phyloP scores from a whole-genome alignment of 2,113 vertebrate genomes.

The Channa argus region DNA sequence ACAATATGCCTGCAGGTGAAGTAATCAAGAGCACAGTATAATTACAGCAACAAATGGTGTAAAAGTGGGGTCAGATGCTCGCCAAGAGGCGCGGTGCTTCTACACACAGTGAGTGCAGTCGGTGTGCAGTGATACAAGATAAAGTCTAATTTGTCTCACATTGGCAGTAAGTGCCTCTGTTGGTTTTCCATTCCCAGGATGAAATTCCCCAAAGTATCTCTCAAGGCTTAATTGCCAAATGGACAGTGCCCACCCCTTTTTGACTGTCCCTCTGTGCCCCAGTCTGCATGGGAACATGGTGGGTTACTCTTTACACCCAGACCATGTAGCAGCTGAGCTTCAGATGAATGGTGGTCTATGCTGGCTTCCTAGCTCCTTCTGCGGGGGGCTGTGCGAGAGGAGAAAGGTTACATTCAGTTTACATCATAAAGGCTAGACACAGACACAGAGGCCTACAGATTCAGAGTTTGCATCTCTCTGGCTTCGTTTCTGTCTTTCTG shows the following conservation, averaged over 20 bases:
- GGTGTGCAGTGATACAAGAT: slow-evolving; percentile 42
- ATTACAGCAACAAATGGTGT: slow-evolving; percentile 59
- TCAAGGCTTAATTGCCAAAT: slow-evolving; percentile 77
- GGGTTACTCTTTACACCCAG: slow-evolving; percentile 66
- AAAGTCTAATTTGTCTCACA: slow-evolving; percentile 32
- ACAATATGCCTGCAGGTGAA: slow-evolving; percentile 55
- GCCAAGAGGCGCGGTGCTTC: slow-evolving; percentile 46
- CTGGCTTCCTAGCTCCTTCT: slow-evolving; percentile 63
- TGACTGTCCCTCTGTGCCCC: slow-evolving; percentile 73
- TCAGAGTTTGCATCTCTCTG: slow-evolving; percentile 44
- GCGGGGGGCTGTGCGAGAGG: slow-evolving; percentile 73
- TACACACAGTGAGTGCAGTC: slow-evolving; percentile 37
- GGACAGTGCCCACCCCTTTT: slow-evolving; percentile 52
- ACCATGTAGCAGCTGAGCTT: slow-evolving; percentile 73
- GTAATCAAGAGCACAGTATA: slow-evolving; percentile 39
- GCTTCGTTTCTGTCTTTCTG: slow-evolving; percentile 50
- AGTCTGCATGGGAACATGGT: slow-evolving; percentile 56
- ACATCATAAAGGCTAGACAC: slow-evolving; percentile 74
- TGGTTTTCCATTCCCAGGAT: slow-evolving; percentile 33
- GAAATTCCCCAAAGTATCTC: slow-evolving; percentile 48
- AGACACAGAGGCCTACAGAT: slow-evolving; percentile 63
- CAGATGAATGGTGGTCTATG: slow-evolving; percentile 76
- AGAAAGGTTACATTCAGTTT: slow-evolving; percentile 83
- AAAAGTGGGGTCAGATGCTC: slow-evolving; percentile 59
- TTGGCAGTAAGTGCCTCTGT: slow-evolving; percentile 39